A percentile compares a stretch with the other conserved stretches of the same genome.
Conservation (phyloP, 1,140 invertebrate species). For the Eulimnadia texana region DNA sequence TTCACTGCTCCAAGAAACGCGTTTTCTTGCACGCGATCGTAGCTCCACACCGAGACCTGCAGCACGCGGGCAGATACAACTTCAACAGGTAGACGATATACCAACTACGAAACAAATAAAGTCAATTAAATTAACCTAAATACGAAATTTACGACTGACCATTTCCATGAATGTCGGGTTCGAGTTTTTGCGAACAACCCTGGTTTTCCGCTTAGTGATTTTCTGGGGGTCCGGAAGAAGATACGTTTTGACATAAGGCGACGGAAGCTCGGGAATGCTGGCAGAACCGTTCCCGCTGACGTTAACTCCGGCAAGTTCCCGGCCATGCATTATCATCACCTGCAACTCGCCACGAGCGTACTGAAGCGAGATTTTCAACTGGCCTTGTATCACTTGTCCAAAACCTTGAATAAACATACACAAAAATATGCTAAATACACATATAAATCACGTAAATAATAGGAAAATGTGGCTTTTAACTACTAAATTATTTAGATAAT, state of each 20-base stretch:
- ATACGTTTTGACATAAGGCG: conserved; percentile 88
- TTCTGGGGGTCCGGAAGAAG: conserved; percentile 56
- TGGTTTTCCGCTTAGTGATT: conserved; percentile 74
- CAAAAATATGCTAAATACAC: background rate
- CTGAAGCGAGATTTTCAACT: conserved; percentile 67
- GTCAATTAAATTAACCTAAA: conserved; percentile 5
- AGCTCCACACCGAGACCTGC: conserved; percentile 88
- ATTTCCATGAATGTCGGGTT: conserved; percentile 98
- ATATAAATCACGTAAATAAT: too few relatives aligned
- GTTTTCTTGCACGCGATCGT: conserved; percentile 89
- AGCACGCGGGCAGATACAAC: conserved; percentile 55
- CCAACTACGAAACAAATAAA: conserved; percentile 43
- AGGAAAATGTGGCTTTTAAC: too few relatives aligned
- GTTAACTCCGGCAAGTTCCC: conserved; percentile 52
- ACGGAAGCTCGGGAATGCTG: conserved; percentile 35
- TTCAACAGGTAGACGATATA: conserved; percentile 72
- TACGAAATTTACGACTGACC: conserved; percentile 41
- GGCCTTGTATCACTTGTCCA: conserved; percentile 28
- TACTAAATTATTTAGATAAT: conserved; percentile 9
- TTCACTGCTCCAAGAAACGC: conserved; percentile 80
- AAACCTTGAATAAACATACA: background rate
- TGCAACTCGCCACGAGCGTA: conserved; percentile 62
- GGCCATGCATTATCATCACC: conserved; percentile 77
- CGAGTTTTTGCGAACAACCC: conserved; percentile 76
- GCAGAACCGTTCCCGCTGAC: conserved; percentile 34